Base-by-base conservation (phyloP, 2,113 vertebrate species). In the Sinosuthora webbiana region DNA sequence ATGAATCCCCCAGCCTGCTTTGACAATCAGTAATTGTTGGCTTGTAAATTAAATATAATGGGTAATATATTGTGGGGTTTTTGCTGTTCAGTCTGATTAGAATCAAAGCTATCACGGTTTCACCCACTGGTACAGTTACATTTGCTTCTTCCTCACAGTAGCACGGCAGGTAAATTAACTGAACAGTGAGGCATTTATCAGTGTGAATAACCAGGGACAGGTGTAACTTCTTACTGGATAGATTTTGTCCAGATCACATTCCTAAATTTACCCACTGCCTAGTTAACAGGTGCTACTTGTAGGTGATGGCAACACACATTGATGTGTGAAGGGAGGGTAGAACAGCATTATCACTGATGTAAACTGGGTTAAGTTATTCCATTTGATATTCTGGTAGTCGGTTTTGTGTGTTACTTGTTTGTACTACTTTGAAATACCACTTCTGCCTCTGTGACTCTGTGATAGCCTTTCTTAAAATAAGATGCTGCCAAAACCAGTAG, bases 71-170 rank as follows among this genome's bases (percentile, higher is more conserved):
- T 11, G 35, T 56, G 17, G 1, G 0, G 0, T 3, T 70, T 82
- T 87, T 78, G 30, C 59, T 47, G 15, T 80, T 92, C 13, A 42
- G 44, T 27, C 39, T 87, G 33, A 37, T 83, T 31, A 79, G 50
- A 86, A 65, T 62, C 49, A 45, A 53, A 92, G 24, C 13, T 76
- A 4, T 79, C 52, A 24, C 39, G 37, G 19, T 76, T 15, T 83
- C 10, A 13, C 22, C 31, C 6, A 78, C 28, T 77, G 1, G 4
- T 65, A 24, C 30, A 57, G 10, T 86, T 79, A 10, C 0, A 0
- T 64, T 91, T 89, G 6, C 37, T 75, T 90, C 23, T 88, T 92
- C 27, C 24, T 89, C 8, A 6, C 4, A 21, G 28, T 17, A 55
- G 63, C 20, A 17, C 16, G 56, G 16, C 30, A 56, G 60, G 30